Conservation (phyloP, 2,888 invertebrate genomes). For the Drepanosiphum platanoidis region DNA sequence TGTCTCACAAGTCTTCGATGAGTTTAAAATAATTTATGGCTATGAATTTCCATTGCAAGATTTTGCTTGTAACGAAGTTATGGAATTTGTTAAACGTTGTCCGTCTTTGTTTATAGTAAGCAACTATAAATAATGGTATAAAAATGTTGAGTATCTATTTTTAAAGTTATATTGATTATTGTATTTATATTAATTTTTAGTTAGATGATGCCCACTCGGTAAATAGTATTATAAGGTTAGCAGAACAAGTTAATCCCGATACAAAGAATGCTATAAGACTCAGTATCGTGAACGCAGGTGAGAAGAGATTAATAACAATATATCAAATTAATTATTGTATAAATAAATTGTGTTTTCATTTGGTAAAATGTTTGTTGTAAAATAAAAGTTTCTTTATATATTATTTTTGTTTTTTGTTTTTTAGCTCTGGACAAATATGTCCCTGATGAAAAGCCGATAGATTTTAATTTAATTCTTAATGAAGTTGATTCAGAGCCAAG, state of each 20-base stretch:
- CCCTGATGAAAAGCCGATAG: neutral
- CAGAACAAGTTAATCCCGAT: neutral
- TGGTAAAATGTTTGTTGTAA: too few relatives aligned
- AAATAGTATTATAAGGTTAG: conserved; percentile 18
- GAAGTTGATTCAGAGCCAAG: too few relatives aligned
- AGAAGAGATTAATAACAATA: conserved; percentile 1
- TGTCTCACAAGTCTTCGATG: neutral
- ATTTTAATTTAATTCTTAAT: neutral
- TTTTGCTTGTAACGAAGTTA: conserved; percentile 11
- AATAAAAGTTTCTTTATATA: too few relatives aligned
- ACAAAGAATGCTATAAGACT: neutral
- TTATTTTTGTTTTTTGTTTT: neutral
- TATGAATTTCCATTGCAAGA: conserved; percentile 27
- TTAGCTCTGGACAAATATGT: neutral
- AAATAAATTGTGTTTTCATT: too few relatives aligned
- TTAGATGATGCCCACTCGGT: conserved; percentile 20
- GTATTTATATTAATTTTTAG: conserved; percentile 27
- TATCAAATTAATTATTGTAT: too few relatives aligned
- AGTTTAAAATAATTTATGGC: neutral
- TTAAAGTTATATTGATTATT: neutral
- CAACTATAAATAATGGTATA: neutral
- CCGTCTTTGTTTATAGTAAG: conserved; percentile 27
- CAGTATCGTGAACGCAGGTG: neutral
- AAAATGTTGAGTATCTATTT: neutral
- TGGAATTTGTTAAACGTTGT: conserved; percentile 44